A percentile compares a stretch with the other conserved stretches of the same genome.
Conservation (phyloP, 2,797 vertebrate species). For the Pelodytes ibericus region DNA sequence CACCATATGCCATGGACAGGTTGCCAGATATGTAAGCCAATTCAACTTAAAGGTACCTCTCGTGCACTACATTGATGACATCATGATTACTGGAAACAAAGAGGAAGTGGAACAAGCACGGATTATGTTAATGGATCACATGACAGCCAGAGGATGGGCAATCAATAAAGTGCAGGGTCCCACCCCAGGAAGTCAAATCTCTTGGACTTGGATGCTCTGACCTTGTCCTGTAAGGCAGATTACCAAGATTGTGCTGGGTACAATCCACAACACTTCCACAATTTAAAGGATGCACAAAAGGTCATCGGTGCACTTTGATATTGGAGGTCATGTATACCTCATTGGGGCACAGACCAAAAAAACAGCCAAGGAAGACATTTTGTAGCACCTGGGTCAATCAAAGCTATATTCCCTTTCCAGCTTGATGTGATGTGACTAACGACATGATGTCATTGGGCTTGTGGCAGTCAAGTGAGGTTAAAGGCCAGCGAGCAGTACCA, state of each 20-base stretch:
- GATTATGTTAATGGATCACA: not conserved
- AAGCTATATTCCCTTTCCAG: not conserved
- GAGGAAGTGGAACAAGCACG: not conserved
- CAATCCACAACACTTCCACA: too few species aligned
- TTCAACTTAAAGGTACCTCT: not conserved
- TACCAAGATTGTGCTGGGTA: too few species aligned
- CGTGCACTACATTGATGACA: not conserved
- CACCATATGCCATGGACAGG: too few species aligned
- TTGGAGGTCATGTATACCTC: not conserved
- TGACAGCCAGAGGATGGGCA: not conserved
- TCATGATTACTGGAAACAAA: not conserved
- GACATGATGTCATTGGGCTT: not conserved
- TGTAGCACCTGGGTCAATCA: not conserved
- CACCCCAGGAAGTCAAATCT: not conserved
- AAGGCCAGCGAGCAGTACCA: not conserved
- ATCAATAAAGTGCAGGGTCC: not conserved
- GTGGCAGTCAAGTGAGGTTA: not conserved
- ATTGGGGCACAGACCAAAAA: constrained; percentile 1
- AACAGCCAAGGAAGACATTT: constrained; percentile 9
- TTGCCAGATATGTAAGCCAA: not conserved
- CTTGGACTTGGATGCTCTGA: too few species aligned
- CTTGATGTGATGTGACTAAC: not conserved
- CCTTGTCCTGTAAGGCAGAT: too few species aligned
- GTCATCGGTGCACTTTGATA: not conserved
- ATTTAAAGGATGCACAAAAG: not conserved